Evolutionary conservation across 2,888 invertebrate genomes (phyloP), one percentile per base, ranked within the genome.

Genomic region (Beris chalybata): DNA sequence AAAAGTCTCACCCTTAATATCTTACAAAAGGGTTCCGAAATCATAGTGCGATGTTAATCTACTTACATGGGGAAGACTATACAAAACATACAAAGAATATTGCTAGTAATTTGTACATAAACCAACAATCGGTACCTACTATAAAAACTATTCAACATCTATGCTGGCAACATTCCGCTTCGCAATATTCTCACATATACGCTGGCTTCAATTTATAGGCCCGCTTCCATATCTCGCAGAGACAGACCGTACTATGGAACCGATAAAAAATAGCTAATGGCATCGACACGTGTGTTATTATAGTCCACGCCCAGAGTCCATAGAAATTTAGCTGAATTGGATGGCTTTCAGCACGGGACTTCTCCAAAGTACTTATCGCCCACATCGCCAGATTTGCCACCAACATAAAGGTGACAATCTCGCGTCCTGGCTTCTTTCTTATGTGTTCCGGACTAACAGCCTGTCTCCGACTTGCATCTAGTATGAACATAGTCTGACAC

Each of bases 181-280:
- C 5, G 71, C 38, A 15, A 78, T 78, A 76, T 73, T 80, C 79
- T 81, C 89, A 91, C 90, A 92, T 91, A 76, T 90, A 91, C 76
- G 91, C 88, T 2, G 92, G 91, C 76, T 93, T 93, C 77, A 92
- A 90, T 82, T 96, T 96, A 80, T 96, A 97, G 6, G 95, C 94
- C 72, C 92, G 85, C 81, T 96, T 96, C 97, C 96, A 97, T 74
- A 97, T 94, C 81, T 96, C 96, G 79, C 95, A 95, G 67, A 97
- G 84, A 77, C 96, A 96, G 2, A 97, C 95, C 0, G 96, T 95
- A 52, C 95, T 95, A 78, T 96, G 96, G 81, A 96, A 96, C 68
- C 95, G 86, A 82, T 95, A 96, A 82, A 96, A 96, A 70, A 96
- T 95, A 1, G 95, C 94, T 74, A 89, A 74, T 0, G 96, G 96